Evolutionary conservation across 2,888 invertebrate species (phyloP).

Genomic region (Cantharis nigra): DNA sequence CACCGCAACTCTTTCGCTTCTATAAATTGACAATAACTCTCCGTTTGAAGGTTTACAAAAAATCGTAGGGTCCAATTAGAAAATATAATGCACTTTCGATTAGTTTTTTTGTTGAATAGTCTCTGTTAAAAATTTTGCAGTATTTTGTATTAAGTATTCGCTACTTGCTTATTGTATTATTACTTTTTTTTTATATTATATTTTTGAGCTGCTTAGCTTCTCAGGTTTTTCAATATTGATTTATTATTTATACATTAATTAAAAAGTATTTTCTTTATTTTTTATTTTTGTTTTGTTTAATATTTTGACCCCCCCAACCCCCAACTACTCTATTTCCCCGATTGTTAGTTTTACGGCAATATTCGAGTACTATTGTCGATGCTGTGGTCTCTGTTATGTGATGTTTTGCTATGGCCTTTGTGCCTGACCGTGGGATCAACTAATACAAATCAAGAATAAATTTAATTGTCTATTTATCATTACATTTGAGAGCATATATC

Average conservation of each 20-base stretch:
- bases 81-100: not conserved
- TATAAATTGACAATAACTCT: not conserved
- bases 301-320: slow-evolving; percentile 1
- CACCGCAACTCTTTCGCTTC: not conserved
- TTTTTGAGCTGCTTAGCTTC: slow-evolving; percentile 37
- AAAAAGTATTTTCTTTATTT: slow-evolving; percentile 26
- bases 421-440: slow-evolving; percentile 59
- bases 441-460: slow-evolving; percentile 56
- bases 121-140: not conserved
- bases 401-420: slow-evolving; percentile 51
- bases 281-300: slow-evolving; percentile 9
- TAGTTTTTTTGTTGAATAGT: not conserved
- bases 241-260: not conserved
- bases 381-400: slow-evolving; percentile 39
- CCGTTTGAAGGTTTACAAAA: not conserved
- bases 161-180: slow-evolving; percentile 23
- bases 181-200: slow-evolving; percentile 3
- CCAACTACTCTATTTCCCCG: not conserved
- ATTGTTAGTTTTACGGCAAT: not conserved
- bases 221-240: slow-evolving; percentile 39
- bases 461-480: slow-evolving; percentile 49
- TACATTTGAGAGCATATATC: slow-evolving; percentile 48
- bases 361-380: not conserved
- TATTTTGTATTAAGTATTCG: slow-evolving; percentile 26
- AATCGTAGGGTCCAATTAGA: not conserved